These are phyloP conservation scores for Tetrao urogallus DNA, from an alignment of 2,113 vertebrate species.

Conservation along the genomic window DNA sequence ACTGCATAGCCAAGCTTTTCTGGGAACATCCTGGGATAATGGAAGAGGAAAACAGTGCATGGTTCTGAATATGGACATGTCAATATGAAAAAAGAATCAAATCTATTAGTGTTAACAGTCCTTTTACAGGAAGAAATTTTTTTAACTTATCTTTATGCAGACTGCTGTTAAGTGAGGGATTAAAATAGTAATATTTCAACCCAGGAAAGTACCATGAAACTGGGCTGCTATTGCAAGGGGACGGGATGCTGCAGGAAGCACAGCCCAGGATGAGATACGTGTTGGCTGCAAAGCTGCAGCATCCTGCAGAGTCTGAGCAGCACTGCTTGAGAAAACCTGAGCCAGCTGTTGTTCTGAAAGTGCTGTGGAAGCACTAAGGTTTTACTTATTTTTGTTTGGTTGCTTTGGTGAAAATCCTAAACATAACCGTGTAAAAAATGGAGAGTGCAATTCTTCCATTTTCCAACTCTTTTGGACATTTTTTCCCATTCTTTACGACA, in stretches of 20 bases:
- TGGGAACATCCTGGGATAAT: not conserved
- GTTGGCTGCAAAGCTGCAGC: not conserved
- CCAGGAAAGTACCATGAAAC: not conserved
- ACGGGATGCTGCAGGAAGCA: not conserved
- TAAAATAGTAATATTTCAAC: not conserved
- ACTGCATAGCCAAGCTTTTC: not conserved
- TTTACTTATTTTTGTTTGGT: not conserved
- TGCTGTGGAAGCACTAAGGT: not conserved
- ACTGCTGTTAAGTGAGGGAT: not conserved
- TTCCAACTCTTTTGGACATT: not conserved
- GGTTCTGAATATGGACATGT: not conserved
- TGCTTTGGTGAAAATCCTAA: not conserved
- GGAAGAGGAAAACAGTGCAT: not conserved
- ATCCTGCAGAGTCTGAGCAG: not conserved
- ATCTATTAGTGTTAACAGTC: not conserved
- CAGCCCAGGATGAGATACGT: rapidly evolving
- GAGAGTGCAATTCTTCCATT: not conserved
- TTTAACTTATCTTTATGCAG: not conserved
- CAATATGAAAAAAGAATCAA: not conserved
- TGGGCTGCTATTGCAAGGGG: not conserved
- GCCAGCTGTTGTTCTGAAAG: not conserved
- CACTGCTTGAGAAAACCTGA: not conserved
- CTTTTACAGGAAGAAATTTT: not conserved
- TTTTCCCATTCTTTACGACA: not conserved
- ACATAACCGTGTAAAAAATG: not conserved